These are phyloP conservation scores for Cossypha niveicapilla DNA, from an alignment of 2,797 vertebrate genomes.

Conservation along the genomic window DNA sequence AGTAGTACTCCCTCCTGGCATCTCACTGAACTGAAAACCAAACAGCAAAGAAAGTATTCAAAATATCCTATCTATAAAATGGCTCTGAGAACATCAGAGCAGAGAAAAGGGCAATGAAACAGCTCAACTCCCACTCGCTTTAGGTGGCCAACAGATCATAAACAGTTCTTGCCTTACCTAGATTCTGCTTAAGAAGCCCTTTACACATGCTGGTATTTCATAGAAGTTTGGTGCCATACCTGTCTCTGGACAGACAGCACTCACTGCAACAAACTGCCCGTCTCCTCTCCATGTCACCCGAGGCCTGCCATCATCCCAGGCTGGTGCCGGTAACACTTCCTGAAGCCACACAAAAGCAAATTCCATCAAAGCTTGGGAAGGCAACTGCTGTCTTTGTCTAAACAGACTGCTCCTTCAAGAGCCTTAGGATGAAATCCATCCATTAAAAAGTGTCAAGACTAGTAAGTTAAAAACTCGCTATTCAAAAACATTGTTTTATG, in stretches of 20 bases:
- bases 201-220: neutral
- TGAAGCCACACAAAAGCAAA: slow-evolving; percentile 48
- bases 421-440: neutral
- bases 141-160: neutral
- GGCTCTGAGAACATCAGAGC: neutral
- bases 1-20: neutral
- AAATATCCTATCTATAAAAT: accelerated
- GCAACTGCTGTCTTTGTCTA: neutral
- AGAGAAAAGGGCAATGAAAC: neutral
- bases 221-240: slow-evolving; percentile 70
- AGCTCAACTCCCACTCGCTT: neutral
- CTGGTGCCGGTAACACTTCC: slow-evolving; percentile 79
- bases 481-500: neutral
- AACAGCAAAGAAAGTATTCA: neutral
- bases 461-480: neutral
- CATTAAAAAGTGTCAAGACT: neutral
- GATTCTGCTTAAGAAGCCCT: neutral
- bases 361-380: neutral
- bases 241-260: slow-evolving; percentile 83
- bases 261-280: slow-evolving; percentile 90
- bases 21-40: neutral
- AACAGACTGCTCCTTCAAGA: neutral
- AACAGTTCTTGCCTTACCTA: neutral
- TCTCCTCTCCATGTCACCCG: slow-evolving; percentile 92
- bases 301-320: slow-evolving; percentile 86